A percentile compares a stretch with the other conserved stretches of the same genome.
Conservation (phyloP, 2,113 vertebrate genomes). For the Prionailurus bengalensis region DNA sequence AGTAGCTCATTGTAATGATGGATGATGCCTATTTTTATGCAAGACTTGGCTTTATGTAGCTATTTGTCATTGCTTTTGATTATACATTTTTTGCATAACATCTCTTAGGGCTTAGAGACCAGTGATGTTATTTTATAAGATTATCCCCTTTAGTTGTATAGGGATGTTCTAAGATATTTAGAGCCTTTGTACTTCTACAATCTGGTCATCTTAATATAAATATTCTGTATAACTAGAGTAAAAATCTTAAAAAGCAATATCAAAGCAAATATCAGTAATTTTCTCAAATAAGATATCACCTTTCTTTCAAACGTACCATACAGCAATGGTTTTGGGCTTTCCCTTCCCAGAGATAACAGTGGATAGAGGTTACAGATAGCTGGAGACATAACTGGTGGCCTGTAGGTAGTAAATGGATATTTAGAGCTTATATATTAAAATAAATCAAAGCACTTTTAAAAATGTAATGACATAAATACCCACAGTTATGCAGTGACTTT, state of each 20-base stretch:
- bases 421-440: not conserved
- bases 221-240: not conserved
- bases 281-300: not conserved
- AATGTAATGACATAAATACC: not conserved
- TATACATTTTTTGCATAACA: constrained; percentile 61
- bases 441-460: not conserved
- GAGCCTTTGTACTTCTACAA: not conserved
- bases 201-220: not conserved
- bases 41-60: constrained; percentile 65
- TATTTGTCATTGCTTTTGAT: constrained; percentile 76
- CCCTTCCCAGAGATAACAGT: not conserved
- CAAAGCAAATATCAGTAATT: constrained; percentile 2
- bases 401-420: not conserved
- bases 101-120: not conserved
- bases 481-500: not conserved
- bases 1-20: constrained; percentile 70
- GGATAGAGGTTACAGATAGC: not conserved
- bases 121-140: constrained; percentile 52
- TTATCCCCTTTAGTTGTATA: not conserved
- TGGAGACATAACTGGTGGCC: not conserved
- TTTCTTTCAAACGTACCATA: constrained; percentile 12
- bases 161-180: not conserved
- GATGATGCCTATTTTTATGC: constrained; percentile 72
- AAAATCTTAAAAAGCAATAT: constrained; percentile 3
- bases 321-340: not conserved